Evolutionary conservation across 2,888 invertebrate genomes (phyloP).

Genomic region (Diploptera punctata): DNA sequence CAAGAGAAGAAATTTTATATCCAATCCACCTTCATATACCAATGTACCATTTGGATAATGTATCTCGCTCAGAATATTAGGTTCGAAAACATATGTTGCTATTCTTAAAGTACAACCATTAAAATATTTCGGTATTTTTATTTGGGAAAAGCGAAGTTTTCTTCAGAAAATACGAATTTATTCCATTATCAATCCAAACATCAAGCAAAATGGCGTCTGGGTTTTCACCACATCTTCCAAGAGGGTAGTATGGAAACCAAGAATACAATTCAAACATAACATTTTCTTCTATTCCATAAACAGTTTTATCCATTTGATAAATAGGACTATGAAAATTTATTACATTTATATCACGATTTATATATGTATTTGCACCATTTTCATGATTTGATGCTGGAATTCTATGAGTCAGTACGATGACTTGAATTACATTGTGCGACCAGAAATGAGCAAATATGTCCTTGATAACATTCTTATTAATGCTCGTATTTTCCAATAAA

Average conservation of each 20-base stretch:
- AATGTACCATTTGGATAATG: neutral
- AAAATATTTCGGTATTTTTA: neutral
- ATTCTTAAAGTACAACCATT: neutral
- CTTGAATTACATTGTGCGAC: no score
- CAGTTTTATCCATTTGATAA: no score
- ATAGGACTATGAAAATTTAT: no score
- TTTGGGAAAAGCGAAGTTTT: neutral
- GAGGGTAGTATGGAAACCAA: neutral
- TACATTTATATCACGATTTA: no score
- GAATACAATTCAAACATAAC: neutral
- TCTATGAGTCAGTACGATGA: no score
- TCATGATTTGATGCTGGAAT: no score
- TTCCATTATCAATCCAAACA: neutral
- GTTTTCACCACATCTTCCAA: neutral
- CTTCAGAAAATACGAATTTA: neutral
- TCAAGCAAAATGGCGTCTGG: neutral
- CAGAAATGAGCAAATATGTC: no score
- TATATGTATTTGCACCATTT: no score
- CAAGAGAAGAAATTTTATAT: neutral
- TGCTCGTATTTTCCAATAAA: no score
- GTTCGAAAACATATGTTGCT: constrained; percentile 2
- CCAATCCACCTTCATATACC: neutral
- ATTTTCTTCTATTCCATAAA: no score
- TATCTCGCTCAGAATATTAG: neutral
- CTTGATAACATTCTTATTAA: no score